Base-by-base conservation (phyloP, 2,797 vertebrate genomes). In the Poecile montanus region DNA sequence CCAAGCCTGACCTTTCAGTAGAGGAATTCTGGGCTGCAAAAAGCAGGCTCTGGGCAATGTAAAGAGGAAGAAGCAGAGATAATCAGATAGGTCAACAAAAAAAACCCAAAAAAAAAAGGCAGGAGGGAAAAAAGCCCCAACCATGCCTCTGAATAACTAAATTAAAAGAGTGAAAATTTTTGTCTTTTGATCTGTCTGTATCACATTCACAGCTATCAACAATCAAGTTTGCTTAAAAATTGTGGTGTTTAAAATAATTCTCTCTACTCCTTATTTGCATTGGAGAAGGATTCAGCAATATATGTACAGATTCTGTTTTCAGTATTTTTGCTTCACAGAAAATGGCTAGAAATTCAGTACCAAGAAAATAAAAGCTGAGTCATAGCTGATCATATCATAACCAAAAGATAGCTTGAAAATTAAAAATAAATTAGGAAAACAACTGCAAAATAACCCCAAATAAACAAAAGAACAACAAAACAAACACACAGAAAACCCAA, bases 91-190 rank as follows among this genome's bases (percentile, higher is more conserved):
- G 7, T 47, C 29, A 56, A 25, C 2, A 17, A 13, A 16, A 53
- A 68, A 15, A 22, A 7, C 19, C 36, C 36, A 9, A 12, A 11
- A 30, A 38, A 30, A 4, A 11, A 51, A 29, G 29, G 29, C 1
- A 1, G 8, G 5, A 6, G 8, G 10, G 7, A 16, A 3, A 3
- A 8, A 18, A n/a, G 3, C 3, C 3, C 2, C 22, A 72, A 15
- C 2, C 3, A 6, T 12, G 40, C 11, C 11, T 61, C 61, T 54
- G 42, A 92, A 71, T n/a, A 36, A 77, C 38, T 80, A 57, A 45
- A 79, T 54, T 79, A 72, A 81, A 83, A 74, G 14, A 58, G 5
- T 47, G 15, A 44, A 91, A 90, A 78, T 25, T 62, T n/a, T 36
- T 2, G 4, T 27, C 23, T 72, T 83, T 51, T 34, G 14, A 77